Base-by-base conservation (phyloP, 2,888 invertebrate species). In the Caenorhabditis afra region DNA sequence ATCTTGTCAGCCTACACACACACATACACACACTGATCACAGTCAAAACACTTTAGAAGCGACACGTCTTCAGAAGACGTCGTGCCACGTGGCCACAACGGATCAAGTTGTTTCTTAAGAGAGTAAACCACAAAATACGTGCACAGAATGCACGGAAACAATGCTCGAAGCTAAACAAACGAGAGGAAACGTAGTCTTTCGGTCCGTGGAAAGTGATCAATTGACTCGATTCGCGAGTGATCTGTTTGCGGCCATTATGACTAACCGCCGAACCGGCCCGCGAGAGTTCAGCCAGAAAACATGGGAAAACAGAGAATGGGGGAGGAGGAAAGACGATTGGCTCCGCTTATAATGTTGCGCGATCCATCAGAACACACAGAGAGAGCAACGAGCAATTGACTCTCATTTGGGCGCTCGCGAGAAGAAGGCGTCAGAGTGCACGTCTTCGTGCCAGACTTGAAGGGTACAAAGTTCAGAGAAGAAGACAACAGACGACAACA, bases 231-330 rank as follows among this genome's bases (percentile, higher is more conserved):
- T 55, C 37, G 59, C 45, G 44, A 29, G 29, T 35, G 64, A 64
- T 62, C 50, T 62, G 37, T 62, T 62, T 62, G 47, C 22, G 37
- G 67, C 29, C 29, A n/a, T n/a, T 29, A 41, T 67, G 68, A 68
- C 68, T 58, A 68, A 70, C 44, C 41, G 29, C 7, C 50, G 50
- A 47, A 47, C 47, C 20, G 47, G 50, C 50, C 50, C 29, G 49
- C 37, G 22, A 65, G 70, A 70, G 70, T 70, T 70, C 70, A 70
- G 50, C 70, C 37, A 70, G 47, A 70, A 70, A 61, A 70, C 70
- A 70, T 62, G 35, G 20, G 66, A 67, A 57, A 67, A 67, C 61
- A 70, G 61, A 39, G 50, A n/a, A 18, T 12, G 18, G 18, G 18
- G 4, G 8, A 14, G 3, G 18, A 1, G 18, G n/a, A n/a, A n/a